Conservation (phyloP, 2,888 invertebrate genomes). For the Lamellibrachia columna region DNA sequence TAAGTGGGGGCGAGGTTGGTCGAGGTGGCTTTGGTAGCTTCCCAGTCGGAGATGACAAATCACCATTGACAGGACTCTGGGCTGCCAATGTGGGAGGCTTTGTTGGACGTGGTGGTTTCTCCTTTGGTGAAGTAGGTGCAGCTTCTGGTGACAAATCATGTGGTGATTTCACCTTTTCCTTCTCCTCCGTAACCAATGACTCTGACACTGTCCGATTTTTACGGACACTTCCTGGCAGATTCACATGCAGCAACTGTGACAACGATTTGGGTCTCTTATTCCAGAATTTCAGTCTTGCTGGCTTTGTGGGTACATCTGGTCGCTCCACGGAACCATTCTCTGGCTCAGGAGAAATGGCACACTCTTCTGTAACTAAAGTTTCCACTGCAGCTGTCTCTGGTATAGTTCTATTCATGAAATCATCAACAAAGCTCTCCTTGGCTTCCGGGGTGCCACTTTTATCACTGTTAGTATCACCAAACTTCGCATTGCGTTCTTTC, state of each 20-base stretch:
- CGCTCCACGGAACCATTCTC: not conserved
- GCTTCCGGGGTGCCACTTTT: not conserved
- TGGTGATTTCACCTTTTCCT: not conserved
- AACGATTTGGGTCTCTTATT: not conserved
- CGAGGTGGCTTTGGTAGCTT: constrained; percentile 1
- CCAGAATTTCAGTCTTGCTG: not conserved
- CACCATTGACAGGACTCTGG: not conserved
- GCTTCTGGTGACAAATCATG: not conserved
- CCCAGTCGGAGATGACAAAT: not conserved
- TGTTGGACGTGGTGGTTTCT: not conserved
- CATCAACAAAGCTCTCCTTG: not conserved
- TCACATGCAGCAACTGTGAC: not conserved
- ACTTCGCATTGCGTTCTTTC: not conserved
- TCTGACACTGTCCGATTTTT: not conserved
- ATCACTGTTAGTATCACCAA: not conserved
- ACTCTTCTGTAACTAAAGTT: not conserved
- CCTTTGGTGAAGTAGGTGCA: not conserved
- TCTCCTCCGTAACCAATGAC: not conserved
- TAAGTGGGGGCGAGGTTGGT: not conserved
- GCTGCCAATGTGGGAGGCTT: not conserved
- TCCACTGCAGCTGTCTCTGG: not conserved
- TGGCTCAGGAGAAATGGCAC: not conserved
- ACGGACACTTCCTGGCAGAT: not conserved
- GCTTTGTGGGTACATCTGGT: constrained; percentile 5
- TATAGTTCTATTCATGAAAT: not conserved